Evolutionary conservation across 2,888 invertebrate genomes (phyloP).

Genomic region (Helobdella robusta): DNA sequence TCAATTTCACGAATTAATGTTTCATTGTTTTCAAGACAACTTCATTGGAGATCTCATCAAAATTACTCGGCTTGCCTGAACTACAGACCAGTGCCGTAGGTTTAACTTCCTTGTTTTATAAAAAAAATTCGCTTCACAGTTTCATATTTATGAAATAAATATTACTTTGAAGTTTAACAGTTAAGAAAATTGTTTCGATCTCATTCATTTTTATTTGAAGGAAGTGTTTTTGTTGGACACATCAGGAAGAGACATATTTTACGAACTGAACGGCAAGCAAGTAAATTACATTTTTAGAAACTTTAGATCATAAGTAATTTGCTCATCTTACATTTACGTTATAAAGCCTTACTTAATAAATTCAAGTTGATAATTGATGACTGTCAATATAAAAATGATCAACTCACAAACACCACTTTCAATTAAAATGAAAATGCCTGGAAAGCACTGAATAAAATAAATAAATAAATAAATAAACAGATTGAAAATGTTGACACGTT

Average conservation of each 20-base stretch:
- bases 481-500: conserved; percentile 4
- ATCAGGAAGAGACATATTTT: conserved; percentile 17
- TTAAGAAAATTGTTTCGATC: not conserved
- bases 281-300: not conserved
- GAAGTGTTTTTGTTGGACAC: conserved; percentile 22
- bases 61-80: not conserved
- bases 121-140: too few species aligned
- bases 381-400: too few species aligned
- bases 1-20: not conserved
- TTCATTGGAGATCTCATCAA: conserved; percentile 17
- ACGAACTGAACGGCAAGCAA: conserved; percentile 13
- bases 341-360: too few species aligned
- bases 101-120: too few species aligned
- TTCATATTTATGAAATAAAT: not conserved
- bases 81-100: not conserved
- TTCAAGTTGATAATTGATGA: too few species aligned
- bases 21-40: conserved; percentile 7
- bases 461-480: too few species aligned
- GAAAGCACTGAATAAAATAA: too few species aligned
- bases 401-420: too few species aligned
- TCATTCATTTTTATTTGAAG: not conserved
- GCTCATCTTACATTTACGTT: too few species aligned
- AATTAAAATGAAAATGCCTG: too few species aligned
- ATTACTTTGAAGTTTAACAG: not conserved
- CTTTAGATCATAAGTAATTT: too few species aligned